Percentiles rank a stretch among this genome's conserved stretches.
These are phyloP conservation scores for Zaprionus africanus DNA, from an alignment of 1,140 invertebrate genomes.

Conservation along the genomic window DNA sequence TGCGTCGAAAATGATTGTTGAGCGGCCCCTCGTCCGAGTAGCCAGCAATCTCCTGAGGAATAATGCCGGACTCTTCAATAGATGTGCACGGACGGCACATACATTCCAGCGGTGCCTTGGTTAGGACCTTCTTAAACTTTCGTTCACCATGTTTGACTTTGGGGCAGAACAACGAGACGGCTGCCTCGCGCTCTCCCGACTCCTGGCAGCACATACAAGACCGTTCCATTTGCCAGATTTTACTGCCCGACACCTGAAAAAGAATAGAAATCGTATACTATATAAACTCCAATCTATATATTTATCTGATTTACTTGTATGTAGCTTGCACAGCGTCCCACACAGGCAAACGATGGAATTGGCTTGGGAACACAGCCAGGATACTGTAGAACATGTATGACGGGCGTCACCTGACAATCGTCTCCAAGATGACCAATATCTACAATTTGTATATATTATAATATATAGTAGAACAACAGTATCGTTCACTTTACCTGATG, in stretches of 20 bases:
- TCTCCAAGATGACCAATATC: constrained; percentile 86
- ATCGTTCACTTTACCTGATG: neutral
- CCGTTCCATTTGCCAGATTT: constrained; percentile 98
- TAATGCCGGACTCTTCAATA: constrained; percentile 93
- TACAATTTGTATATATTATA: constrained; percentile 37
- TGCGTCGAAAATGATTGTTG: constrained; percentile 89
- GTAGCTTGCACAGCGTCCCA: constrained; percentile 95
- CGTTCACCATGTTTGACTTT: constrained; percentile 93
- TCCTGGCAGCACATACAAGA: constrained; percentile 98
- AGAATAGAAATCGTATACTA: neutral
- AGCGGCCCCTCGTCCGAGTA: constrained; percentile 92
- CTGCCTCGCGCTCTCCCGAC: constrained; percentile 95
- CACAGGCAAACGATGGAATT: constrained; percentile 96
- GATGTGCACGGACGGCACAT: constrained; percentile 97
- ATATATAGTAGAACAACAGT: neutral
- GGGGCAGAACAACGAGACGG: constrained; percentile 94
- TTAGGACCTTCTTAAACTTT: constrained; percentile 94
- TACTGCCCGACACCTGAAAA: constrained; percentile 95
- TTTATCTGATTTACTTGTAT: constrained; percentile 89
- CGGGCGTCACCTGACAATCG: constrained; percentile 95
- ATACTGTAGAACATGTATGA: constrained; percentile 96
- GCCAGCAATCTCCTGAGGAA: constrained; percentile 95
- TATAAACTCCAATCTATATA: neutral
- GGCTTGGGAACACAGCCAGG: constrained; percentile 96
- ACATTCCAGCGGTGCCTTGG: constrained; percentile 95